Percentiles rank a stretch among this genome's conserved stretches.
Evolutionary conservation across 2,797 vertebrate species (phyloP).

Genomic region (Molossus molossus): DNA sequence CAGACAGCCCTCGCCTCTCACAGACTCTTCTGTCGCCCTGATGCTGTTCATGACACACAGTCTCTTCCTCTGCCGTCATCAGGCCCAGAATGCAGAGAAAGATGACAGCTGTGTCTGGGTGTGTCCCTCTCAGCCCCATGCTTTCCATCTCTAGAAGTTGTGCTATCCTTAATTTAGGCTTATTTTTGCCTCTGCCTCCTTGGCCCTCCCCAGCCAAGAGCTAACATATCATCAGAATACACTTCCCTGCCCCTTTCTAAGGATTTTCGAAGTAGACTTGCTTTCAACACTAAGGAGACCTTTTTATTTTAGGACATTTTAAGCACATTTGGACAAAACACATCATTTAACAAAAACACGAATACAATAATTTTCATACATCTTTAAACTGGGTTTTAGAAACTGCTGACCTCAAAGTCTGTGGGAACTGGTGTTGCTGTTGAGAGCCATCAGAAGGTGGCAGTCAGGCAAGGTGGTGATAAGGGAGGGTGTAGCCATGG

Average conservation of each 20-base stretch:
- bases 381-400: conserved; percentile 43
- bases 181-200: not conserved
- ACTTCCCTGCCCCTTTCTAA: not conserved
- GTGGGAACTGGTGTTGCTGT: not conserved
- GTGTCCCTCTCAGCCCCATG: not conserved
- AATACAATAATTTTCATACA: not conserved
- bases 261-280: conserved; percentile 32
- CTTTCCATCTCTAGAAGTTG: not conserved
- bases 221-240: not conserved
- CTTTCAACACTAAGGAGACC: not conserved
- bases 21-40: not conserved
- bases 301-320: conserved; percentile 52
- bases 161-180: not conserved
- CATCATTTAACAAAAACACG: not conserved
- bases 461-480: not conserved
- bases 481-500: not conserved
- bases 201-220: not conserved
- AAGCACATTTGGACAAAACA: not conserved
- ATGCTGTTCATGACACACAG: not conserved
- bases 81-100: not conserved
- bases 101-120: not conserved
- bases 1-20: not conserved
- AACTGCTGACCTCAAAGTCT: conserved; percentile 20
- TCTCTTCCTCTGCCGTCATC: not conserved
- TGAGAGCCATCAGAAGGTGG: not conserved